Evolutionary conservation across 2,797 vertebrate species (phyloP).

Genomic region (Pempheris klunzingeri): DNA sequence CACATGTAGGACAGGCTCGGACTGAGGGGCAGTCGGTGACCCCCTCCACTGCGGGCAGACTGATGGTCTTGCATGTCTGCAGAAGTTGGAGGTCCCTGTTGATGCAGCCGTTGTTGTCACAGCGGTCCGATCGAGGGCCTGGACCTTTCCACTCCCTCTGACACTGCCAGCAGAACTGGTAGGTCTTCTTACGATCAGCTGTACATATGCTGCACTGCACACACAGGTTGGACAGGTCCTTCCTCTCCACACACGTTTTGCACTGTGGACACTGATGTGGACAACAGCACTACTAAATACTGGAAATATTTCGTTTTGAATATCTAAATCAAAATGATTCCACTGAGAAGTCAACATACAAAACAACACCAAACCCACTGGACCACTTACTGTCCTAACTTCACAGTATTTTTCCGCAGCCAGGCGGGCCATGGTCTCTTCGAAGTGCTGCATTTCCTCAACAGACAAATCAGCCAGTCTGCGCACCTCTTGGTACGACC

Average conservation of each 20-base stretch:
- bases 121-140: conserved; percentile 44
- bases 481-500: conserved; percentile 80
- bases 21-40: conserved; percentile 59
- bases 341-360: not conserved
- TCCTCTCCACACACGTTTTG: conserved; percentile 58
- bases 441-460: conserved; percentile 80
- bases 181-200: not conserved
- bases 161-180: conserved; percentile 80
- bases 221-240: conserved; percentile 58
- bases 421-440: conserved; percentile 69
- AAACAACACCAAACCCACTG: not conserved
- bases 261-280: conserved; percentile 68
- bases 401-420: conserved; percentile 68
- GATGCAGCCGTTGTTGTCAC: conserved; percentile 46
- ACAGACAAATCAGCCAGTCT: conserved; percentile 74
- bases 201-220: conserved; percentile 69
- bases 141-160: conserved; percentile 55
- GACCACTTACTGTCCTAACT: conserved; percentile 61
- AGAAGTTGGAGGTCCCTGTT: conserved; percentile 55
- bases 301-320: not conserved
- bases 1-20: conserved; percentile 72
- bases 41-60: conserved; percentile 39
- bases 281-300: not conserved
- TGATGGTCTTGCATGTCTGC: conserved; percentile 35
- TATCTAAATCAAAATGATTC: not conserved